Percentiles rank a stretch among this genome's conserved stretches.
These are phyloP conservation scores for Phenganax subtilis DNA, from an alignment of 92 coral and sea anemone species.

Conservation along the genomic window DNA sequence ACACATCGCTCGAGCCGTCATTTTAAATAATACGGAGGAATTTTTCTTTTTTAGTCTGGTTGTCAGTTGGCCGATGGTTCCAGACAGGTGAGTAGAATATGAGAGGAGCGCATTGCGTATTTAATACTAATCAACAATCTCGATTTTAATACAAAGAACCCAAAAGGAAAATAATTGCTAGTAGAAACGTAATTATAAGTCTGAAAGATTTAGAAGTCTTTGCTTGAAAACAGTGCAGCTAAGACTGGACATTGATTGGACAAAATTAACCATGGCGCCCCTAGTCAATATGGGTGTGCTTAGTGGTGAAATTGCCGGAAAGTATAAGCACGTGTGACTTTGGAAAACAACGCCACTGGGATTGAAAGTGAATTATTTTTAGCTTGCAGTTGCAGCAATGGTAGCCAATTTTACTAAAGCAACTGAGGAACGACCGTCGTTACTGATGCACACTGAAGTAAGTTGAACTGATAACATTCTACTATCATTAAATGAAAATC, in stretches of 20 bases:
- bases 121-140: too few species aligned
- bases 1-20: too few species aligned
- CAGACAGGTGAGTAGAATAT: constrained; percentile 65
- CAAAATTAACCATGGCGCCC: too few species aligned
- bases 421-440: constrained; percentile 76
- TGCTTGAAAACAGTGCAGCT: too few species aligned
- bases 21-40: background rate
- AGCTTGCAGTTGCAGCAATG: constrained; percentile 95
- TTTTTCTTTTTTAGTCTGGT: constrained; percentile 66
- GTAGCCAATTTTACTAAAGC: constrained; percentile 87
- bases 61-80: constrained; percentile 78
- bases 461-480: background rate
- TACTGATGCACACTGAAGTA: constrained; percentile 89
- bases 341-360: background rate
- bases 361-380: background rate
- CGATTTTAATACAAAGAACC: too few species aligned
- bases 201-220: background rate
- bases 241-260: too few species aligned
- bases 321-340: background rate
- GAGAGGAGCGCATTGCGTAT: too few species aligned
- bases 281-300: too few species aligned
- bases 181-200: background rate
- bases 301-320: background rate
- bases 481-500: too few species aligned
- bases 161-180: background rate